Conservation (phyloP, 2,113 vertebrate species). For the Percina caprodes region DNA sequence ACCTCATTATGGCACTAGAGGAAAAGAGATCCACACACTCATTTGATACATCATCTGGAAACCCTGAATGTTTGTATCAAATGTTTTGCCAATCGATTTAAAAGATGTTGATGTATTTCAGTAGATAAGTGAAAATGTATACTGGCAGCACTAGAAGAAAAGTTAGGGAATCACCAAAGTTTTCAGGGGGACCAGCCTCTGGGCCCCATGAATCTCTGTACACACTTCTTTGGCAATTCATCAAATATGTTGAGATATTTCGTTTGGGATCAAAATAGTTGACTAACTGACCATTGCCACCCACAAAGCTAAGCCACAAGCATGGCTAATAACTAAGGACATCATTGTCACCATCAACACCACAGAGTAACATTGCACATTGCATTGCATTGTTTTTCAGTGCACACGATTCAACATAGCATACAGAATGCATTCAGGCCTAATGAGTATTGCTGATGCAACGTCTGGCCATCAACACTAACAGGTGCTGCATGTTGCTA, state of each 20-base stretch:
- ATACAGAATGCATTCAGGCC: neutral
- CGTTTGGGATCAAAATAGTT: neutral
- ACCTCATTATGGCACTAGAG: neutral
- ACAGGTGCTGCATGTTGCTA: conserved; percentile 22
- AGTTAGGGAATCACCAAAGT: neutral
- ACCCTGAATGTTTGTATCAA: neutral
- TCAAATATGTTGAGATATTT: neutral
- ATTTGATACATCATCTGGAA: neutral
- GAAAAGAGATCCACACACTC: neutral
- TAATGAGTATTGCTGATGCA: conserved; percentile 26
- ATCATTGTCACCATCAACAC: conserved; percentile 4
- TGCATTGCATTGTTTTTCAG: no score
- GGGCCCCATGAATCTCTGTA: neutral
- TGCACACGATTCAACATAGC: conserved; percentile 8
- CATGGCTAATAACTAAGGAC: neutral
- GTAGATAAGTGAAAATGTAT: neutral
- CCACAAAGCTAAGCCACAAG: neutral
- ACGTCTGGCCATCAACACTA: neutral
- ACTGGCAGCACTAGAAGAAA: neutral
- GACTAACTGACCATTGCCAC: neutral
- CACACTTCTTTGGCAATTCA: neutral
- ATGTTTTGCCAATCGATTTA: neutral
- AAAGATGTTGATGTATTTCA: neutral
- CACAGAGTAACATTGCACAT: neutral
- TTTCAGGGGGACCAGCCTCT: neutral